Evolutionary conservation across 2,888 invertebrate genomes (phyloP).

Genomic region (Biston betularia): DNA sequence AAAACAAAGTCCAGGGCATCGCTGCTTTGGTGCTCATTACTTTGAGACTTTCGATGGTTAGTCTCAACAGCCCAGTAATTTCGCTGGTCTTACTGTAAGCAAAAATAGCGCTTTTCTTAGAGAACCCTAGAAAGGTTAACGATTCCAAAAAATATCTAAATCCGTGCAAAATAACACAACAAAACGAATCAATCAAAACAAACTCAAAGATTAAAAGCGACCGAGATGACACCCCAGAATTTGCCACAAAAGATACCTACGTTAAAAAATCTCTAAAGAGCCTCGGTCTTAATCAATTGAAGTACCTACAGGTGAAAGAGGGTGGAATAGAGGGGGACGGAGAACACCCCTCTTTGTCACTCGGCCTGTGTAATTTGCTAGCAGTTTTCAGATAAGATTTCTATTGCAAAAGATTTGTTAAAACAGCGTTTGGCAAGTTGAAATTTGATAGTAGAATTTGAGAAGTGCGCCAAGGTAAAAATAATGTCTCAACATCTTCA

Average conservation of each 20-base stretch:
- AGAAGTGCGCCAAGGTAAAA: too few species aligned
- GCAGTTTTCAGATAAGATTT: constrained; percentile 24
- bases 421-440: constrained; percentile 3
- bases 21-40: too few species aligned
- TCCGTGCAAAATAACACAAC: constrained; percentile 1
- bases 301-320: constrained; percentile 31
- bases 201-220: constrained; percentile 27
- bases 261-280: constrained; percentile 21
- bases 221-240: constrained; percentile 27
- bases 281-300: constrained; percentile 35
- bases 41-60: too few species aligned
- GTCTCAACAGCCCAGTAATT: too few species aligned
- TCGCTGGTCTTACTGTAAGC: too few species aligned
- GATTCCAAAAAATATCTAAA: neutral
- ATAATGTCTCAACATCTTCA: too few species aligned
- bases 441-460: too few species aligned
- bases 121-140: too few species aligned
- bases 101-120: too few species aligned
- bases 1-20: too few species aligned
- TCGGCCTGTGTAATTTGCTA: constrained; percentile 27
- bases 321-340: constrained; percentile 14
- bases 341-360: constrained; percentile 20
- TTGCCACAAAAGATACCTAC: constrained; percentile 30
- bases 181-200: constrained; percentile 28
- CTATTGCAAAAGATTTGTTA: constrained; percentile 6